Conservation (phyloP, 30 jellyfish, hydroid and myxozoan genomes). For the Sanderia malayensis region DNA sequence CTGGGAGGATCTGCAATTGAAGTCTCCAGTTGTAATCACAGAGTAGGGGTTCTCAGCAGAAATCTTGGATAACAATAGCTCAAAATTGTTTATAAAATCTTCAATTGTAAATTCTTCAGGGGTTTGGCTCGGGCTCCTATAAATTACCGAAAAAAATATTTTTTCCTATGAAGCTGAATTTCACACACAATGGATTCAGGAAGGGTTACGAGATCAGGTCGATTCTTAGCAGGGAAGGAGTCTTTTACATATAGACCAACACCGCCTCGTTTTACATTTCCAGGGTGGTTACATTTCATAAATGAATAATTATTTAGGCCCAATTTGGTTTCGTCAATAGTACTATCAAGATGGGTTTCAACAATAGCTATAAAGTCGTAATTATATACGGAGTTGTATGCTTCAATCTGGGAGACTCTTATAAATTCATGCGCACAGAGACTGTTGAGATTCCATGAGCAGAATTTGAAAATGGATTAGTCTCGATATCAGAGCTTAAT, state of each 20-base stretch:
- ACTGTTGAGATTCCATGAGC: constrained; percentile 22
- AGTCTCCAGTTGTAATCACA: constrained; percentile 3
- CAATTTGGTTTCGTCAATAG: constrained; percentile 22
- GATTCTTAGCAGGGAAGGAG: constrained; percentile 11
- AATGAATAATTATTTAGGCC: constrained; percentile 8
- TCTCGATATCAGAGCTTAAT: too few species aligned
- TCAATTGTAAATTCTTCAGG: constrained; percentile 12
- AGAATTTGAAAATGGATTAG: constrained; percentile 22
- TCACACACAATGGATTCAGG: constrained; percentile 15
- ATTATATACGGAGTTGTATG: constrained; percentile 17
- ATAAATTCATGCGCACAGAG: constrained; percentile 10
- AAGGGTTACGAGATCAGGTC: neutral
- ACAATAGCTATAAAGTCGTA: constrained; percentile 20
- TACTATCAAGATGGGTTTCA: constrained; percentile 31
- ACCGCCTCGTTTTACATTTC: constrained; percentile 27
- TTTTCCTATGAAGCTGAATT: constrained; percentile 3
- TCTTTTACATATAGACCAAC: constrained; percentile 15
- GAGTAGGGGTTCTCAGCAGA: constrained; percentile 8
- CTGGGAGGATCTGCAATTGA: neutral
- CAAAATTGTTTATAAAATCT: constrained; percentile 3
- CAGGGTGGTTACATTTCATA: constrained; percentile 17
- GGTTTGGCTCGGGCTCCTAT: constrained; percentile 14
- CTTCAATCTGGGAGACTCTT: too few species aligned
- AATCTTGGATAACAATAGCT: neutral
- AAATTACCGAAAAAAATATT: constrained; percentile 3